Percentiles rank a stretch among this genome's conserved stretches.
Evolutionary conservation across 2,797 vertebrate genomes (phyloP).

Genomic region (Lithobates pipiens): DNA sequence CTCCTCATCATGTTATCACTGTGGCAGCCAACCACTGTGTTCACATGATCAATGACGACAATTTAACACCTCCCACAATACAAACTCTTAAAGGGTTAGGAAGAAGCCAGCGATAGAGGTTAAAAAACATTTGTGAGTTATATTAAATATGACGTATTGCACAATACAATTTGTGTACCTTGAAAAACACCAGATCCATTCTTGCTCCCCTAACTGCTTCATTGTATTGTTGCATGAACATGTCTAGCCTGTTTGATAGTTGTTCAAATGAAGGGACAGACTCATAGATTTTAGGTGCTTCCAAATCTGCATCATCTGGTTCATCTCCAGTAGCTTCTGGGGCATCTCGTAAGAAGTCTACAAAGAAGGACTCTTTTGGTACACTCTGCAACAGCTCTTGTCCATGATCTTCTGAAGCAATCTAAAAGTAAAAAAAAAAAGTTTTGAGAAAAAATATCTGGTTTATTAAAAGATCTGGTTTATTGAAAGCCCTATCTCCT

Average conservation of each 20-base stretch:
- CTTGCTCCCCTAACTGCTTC: constrained; percentile 79
- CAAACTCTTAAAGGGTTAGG: too few relatives aligned
- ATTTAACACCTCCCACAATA: too few relatives aligned
- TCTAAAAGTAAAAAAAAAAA: constrained; percentile 66
- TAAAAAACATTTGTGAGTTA: too few relatives aligned
- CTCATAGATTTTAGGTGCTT: constrained; percentile 84
- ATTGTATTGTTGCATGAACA: constrained; percentile 83
- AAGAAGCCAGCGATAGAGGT: too few relatives aligned
- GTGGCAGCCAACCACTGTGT: too few relatives aligned
- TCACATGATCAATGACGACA: too few relatives aligned
- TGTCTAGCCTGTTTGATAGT: constrained; percentile 76
- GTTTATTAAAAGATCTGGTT: too few relatives aligned
- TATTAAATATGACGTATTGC: background rate
- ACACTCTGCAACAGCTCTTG: constrained; percentile 70
- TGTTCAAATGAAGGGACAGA: constrained; percentile 78
- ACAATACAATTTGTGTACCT: constrained; percentile 71
- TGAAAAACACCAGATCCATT: constrained; percentile 88
- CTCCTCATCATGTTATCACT: too few relatives aligned
- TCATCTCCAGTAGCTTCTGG: constrained; percentile 80
- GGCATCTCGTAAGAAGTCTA: constrained; percentile 82
- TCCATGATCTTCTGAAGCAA: constrained; percentile 78
- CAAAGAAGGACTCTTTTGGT: constrained; percentile 76
- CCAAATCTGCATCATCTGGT: constrained; percentile 77
- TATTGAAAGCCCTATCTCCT: too few relatives aligned
- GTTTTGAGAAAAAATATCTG: background rate